Evolutionary conservation across 1,140 invertebrate species (phyloP), one percentile per base, ranked within the genome.

Genomic region (Lordiphosa clarofinis): DNA sequence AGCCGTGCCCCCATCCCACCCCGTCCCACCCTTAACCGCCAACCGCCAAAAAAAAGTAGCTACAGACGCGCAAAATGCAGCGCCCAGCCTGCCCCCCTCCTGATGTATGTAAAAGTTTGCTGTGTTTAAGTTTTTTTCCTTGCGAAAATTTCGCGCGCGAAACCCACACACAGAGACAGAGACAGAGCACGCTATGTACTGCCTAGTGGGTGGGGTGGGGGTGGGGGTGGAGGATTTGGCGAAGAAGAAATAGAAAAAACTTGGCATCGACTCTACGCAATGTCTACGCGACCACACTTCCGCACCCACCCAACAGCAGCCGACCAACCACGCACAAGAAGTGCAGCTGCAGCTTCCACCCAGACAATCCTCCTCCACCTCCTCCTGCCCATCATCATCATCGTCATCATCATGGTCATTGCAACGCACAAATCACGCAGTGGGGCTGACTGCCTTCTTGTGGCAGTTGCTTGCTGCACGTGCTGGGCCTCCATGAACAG

Each of bases 181-280:
- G 39, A 52, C 1, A 10, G 37, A 12, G 40, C 15, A 33, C 21
- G 38, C 56, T 82, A 81, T 81, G 39, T 81, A 81, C 67, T 47
- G 50, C 19, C 10, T 12, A 13, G 35, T 13, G 57, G 31, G 15
- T 15, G 15, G 46, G 36, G 39, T 7, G 9, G 15, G 46, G 36
- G 39, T 7, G 9, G 15, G n/a, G 33, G 5, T 10, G n/a, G 21
- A 24, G 15, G 33, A 6, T 24, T 24, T 19, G 60, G 35, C 35
- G 21, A 81, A 82, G 76, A 82, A 82, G 76, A 82, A 82, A 82
- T 82, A 82, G 76, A 82, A 82, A 82, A 82, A 82, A 82, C 78
- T 82, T 82, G 67, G 56, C 63, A 63, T 54, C 57, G 65, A 53
- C 69, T 82, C 76, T 82, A 82, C 76, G 76, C 76, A 84, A 76